Conservation (phyloP, 2,113 vertebrate genomes). For the Turnix velox region DNA sequence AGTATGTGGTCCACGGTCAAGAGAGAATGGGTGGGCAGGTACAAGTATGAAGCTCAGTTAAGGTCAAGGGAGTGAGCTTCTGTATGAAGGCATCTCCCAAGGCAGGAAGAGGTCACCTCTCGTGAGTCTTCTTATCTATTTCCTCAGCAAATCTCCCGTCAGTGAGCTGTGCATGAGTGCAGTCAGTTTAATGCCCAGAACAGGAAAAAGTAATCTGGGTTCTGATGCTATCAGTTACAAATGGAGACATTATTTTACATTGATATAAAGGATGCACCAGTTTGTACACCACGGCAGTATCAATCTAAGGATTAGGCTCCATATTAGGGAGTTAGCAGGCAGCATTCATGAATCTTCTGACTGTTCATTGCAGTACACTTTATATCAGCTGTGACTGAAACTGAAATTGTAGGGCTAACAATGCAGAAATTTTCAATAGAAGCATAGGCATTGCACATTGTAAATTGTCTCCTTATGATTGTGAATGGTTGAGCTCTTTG, state of each 20-base stretch:
- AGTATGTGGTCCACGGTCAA: neutral
- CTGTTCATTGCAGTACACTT: neutral
- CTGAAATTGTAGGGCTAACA: neutral
- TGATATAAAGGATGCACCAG: rapidly evolving
- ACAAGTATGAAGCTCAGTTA: neutral
- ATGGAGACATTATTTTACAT: neutral
- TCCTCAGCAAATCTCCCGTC: neutral
- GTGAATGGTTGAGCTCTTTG: neutral
- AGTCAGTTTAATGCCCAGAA: neutral
- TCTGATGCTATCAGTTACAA: neutral
- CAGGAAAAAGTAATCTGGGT: neutral
- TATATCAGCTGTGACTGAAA: neutral
- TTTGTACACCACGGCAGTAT: neutral
- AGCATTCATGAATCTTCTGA: neutral
- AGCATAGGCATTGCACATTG: neutral
- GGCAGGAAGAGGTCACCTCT: neutral
- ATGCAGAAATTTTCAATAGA: neutral
- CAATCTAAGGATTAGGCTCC: neutral
- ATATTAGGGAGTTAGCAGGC: neutral
- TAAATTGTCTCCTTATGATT: neutral
- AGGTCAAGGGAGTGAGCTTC: neutral
- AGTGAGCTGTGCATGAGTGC: neutral
- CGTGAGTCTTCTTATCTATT: neutral
- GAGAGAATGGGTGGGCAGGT: neutral
- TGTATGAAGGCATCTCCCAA: neutral